Base-by-base conservation (phyloP, 2,888 invertebrate genomes). In the Isotomurus palustris region DNA sequence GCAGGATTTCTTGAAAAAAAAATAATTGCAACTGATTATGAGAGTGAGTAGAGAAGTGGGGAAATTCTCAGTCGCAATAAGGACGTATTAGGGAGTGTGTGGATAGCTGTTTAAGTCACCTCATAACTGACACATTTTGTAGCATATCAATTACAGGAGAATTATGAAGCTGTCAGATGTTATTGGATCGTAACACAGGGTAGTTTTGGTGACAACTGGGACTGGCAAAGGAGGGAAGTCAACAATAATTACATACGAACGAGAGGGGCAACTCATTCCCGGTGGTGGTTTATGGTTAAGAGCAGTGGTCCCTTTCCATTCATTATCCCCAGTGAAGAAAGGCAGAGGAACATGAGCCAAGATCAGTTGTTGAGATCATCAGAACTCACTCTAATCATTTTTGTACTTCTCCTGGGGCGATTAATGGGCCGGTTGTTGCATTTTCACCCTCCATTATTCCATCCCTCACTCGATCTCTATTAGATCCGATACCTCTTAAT, bases 401-500 rank as follows among this genome's bases (percentile, higher is more conserved):
- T 50, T 29, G 49, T 49, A 14, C 54, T 56, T 63, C 61, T 61
- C 62, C 57, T 48, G 62, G 58, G 66, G 61, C 63, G 63, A 63
- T 63, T 66, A 66, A 61, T 59, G 57, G 60, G 52, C 56, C 53
- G 43, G 55, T 49, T 36, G 48, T 53, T 53, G 55, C 55, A 53
- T 60, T 66, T 68, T 58, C 64, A 59, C 58, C 53, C 58, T 56
- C 54, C 22, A 27, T 53, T 35, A 40, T 36, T 22, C 19, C 22
- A 32, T 54, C 57, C 35, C 36, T 49, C 49, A 32, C 49, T 51
- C 51, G 36, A 25, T 62, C 45, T 44, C 62, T 57, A 59, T 64
- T 67, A 54, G 52, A 56, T 48, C 38, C 47, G 61, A 58, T 62
- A 60, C 64, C 62, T 64, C 64, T 65, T 69, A 69, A 69, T 69